Conservation (phyloP, 2,797 vertebrate genomes). For the Sarcophilus harrisii region DNA sequence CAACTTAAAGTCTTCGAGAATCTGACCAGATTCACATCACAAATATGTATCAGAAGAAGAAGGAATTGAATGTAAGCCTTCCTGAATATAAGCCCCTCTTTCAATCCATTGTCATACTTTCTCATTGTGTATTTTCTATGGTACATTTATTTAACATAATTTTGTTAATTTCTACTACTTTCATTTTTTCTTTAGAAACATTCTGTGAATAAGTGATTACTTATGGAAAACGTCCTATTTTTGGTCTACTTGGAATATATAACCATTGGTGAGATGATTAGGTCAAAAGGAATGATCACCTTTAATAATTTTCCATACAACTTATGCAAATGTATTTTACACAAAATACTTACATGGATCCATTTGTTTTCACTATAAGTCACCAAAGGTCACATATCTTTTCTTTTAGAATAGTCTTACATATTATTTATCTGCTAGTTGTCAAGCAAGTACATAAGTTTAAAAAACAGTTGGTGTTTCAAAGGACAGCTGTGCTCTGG, state of each 20-base stretch:
- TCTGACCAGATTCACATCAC: neutral
- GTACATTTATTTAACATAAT: neutral
- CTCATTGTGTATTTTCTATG: neutral
- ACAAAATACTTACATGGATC: neutral
- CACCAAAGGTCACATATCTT: conserved; percentile 46
- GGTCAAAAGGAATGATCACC: neutral
- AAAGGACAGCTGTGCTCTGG: conserved; percentile 69
- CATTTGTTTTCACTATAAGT: conserved; percentile 37
- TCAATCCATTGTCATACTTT: neutral
- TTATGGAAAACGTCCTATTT: neutral
- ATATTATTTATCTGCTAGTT: conserved; percentile 75
- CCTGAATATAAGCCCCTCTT: neutral
- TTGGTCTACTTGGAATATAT: neutral
- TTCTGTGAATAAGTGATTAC: neutral
- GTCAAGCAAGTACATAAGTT: conserved; percentile 73
- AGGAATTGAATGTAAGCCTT: conserved; percentile 3
- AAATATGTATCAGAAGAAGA: neutral
- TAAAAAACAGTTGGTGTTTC: conserved; percentile 76
- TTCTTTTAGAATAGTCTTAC: conserved; percentile 38
- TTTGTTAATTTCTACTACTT: neutral
- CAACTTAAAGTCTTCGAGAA: neutral
- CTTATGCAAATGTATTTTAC: neutral
- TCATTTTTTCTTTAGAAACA: neutral
- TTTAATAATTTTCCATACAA: neutral
- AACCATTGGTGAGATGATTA: neutral